Evolutionary conservation across 2,888 invertebrate genomes (phyloP), one percentile per base, ranked within the genome.

Genomic region (Hypena proboscidalis): DNA sequence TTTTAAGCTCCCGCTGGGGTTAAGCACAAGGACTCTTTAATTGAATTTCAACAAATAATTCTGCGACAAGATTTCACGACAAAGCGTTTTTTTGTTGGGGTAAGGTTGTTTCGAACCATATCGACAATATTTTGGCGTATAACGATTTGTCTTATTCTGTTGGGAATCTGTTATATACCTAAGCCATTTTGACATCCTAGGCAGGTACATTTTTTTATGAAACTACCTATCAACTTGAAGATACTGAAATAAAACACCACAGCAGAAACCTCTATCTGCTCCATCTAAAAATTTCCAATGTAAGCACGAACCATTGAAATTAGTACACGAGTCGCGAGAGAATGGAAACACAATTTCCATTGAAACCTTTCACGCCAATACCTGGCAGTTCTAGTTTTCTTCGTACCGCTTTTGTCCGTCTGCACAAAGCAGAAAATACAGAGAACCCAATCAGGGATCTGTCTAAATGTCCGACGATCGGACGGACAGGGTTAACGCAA

Each of bases 391-490:
- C 72, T 65, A 71, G 72, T 76, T 78, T 78, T 78, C 75, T 72
- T 71, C 63, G 43, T 50, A 30, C 43, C 50, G 64, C 71, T 71
- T 75, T 78, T 77, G 77, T 77, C 63, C 68, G 58, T 44, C 52
- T 47, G 51, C 58, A 74, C 72, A 75, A 76, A 74, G 77, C 73
- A 52, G 58, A 70, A 65, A 60, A 67, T 62, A 65, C 67, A 67
- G 75, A 68, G 60, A 80, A 81, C 79, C 80, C 79, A 82, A 82
- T 82, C 79, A 79, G 66, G 68, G 66, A 74, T 70, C 79, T 80
- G 80, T 80, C 80, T 69, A 75, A 74, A 71, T 60, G 77, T 78
- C 77, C 41, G 55, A 42, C 57, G 31, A 58, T 42, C 58, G 57
- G 65, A 65, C 65, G 51, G 57, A 49, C 56, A 45, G 58, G 58